Evolutionary conservation across 2,113 vertebrate genomes (phyloP).

Genomic region (Hipposideros armiger): DNA sequence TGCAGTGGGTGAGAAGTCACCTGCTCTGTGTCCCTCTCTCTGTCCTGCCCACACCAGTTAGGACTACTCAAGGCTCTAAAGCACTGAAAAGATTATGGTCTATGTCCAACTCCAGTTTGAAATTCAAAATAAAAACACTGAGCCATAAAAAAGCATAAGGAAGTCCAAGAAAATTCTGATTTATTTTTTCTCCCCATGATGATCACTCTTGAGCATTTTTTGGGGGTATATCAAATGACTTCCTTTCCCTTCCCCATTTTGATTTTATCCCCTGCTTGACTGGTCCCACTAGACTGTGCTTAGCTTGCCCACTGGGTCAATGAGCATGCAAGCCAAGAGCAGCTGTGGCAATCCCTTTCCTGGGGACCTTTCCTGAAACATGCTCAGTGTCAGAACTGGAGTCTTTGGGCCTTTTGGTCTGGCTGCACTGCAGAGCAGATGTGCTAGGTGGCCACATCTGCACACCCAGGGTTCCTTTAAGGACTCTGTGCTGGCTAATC

Average conservation of each 20-base stretch:
- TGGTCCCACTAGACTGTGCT: background rate
- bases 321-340: background rate
- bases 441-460: background rate
- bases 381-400: background rate
- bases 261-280: background rate
- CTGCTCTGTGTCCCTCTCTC: background rate
- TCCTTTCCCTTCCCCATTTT: background rate
- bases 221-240: background rate
- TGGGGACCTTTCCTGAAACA: background rate
- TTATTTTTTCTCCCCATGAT: background rate
- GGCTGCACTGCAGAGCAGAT: background rate
- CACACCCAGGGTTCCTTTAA: constrained; percentile 48
- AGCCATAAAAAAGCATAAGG: background rate
- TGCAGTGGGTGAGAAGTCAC: constrained; percentile 75
- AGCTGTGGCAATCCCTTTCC: background rate
- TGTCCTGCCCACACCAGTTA: background rate
- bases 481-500: background rate
- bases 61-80: background rate
- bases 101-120: background rate
- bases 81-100: background rate
- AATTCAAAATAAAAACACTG: constrained; percentile 45
- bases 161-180: constrained; percentile 7
- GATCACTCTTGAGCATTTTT: background rate
- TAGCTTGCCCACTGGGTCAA: background rate
- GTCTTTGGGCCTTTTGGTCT: background rate